Percentiles rank a stretch among this genome's conserved stretches.
Evolutionary conservation across 2,797 vertebrate species (phyloP).

Genomic region (Enoplosus armatus): DNA sequence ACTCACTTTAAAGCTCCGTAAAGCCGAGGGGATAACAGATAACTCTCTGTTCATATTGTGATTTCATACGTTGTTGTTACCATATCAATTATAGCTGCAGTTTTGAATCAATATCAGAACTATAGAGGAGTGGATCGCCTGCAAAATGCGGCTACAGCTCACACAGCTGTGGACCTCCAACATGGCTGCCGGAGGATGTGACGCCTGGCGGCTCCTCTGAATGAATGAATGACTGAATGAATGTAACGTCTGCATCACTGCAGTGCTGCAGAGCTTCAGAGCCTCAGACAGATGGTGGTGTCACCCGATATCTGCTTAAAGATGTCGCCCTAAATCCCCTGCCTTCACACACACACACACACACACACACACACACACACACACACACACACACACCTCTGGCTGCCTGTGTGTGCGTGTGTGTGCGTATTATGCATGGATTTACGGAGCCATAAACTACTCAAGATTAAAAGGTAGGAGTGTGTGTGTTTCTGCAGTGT

Average conservation of each 20-base stretch:
- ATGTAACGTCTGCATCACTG: not conserved
- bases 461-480: slow-evolving; percentile 38
- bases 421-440: slow-evolving; percentile 7
- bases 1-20: not conserved
- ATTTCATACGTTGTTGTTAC: not conserved
- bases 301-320: slow-evolving; percentile 49
- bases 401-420: too few relatives aligned
- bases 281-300: slow-evolving; percentile 48
- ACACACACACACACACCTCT: slow-evolving; percentile 7
- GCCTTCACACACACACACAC: not conserved
- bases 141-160: not conserved
- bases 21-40: not conserved
- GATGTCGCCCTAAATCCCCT: slow-evolving; percentile 40
- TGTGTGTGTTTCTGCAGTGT: slow-evolving; percentile 25
- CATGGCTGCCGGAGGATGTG: not conserved
- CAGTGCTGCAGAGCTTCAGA: not conserved
- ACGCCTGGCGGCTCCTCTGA: not conserved
- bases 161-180: not conserved
- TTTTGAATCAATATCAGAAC: not conserved
- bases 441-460: slow-evolving; percentile 29
- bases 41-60: too few relatives aligned
- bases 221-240: slow-evolving; percentile 9
- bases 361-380: slow-evolving; percentile 9
- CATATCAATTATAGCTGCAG: not conserved
- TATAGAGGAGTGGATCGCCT: not conserved